A percentile compares a stretch with the other conserved stretches of the same genome.
phyloP scores from a whole-genome alignment of 2,888 invertebrate genomes.

The Onchidella celtica region DNA sequence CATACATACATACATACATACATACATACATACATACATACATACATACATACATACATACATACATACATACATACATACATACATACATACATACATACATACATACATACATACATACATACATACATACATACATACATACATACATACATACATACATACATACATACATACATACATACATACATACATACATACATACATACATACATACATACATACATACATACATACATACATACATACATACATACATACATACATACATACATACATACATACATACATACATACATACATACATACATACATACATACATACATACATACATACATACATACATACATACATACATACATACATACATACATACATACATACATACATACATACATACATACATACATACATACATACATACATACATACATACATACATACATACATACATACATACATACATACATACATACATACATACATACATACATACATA shows the following conservation, averaged over 20 bases:
- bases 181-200: not conserved
- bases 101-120: not conserved
- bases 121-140: not conserved
- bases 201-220: not conserved
- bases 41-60: not conserved
- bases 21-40: not conserved
- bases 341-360: not conserved
- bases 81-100: not conserved
- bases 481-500: not conserved
- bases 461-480: not conserved
- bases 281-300: not conserved
- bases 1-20: not conserved
- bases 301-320: not conserved
- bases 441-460: not conserved
- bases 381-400: not conserved
- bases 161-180: not conserved
- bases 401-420: not conserved
- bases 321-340: not conserved
- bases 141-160: not conserved
- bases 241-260: not conserved
- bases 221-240: not conserved
- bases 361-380: not conserved
- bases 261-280: not conserved
- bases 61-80: not conserved
- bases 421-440: not conserved